These are phyloP conservation scores for Cyanistes caeruleus DNA, from an alignment of 2,113 vertebrate genomes.

Conservation along the genomic window DNA sequence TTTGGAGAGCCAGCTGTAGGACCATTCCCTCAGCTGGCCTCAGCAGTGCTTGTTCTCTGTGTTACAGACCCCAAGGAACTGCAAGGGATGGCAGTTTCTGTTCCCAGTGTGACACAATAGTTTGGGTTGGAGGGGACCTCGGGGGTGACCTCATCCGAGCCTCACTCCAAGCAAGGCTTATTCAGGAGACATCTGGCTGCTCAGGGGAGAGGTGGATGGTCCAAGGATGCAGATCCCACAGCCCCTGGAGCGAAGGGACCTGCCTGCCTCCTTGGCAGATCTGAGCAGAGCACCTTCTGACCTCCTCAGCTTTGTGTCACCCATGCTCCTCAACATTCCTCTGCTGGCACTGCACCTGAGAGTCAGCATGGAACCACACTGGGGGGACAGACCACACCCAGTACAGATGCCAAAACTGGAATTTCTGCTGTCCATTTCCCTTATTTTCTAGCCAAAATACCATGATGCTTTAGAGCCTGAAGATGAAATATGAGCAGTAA, in stretches of 20 bases:
- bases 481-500: background rate
- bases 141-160: background rate
- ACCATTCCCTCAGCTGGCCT: background rate
- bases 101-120: background rate
- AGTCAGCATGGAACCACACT: background rate
- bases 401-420: background rate
- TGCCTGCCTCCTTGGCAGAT: background rate
- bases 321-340: rapidly evolving
- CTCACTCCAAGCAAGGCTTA: background rate
- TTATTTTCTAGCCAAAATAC: background rate
- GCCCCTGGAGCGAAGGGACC: background rate
- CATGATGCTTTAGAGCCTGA: background rate
- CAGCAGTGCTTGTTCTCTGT: background rate
- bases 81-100: background rate
- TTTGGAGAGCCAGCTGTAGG: background rate
- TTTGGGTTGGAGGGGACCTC: background rate
- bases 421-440: background rate
- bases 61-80: background rate
- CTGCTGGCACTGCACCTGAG: rapidly evolving
- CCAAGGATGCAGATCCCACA: background rate
- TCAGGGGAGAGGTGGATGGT: background rate
- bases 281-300: background rate
- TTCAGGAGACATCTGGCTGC: background rate
- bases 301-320: background rate
- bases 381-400: rapidly evolving